Conservation (phyloP, 2,797 vertebrate species). For the Falco peregrinus region DNA sequence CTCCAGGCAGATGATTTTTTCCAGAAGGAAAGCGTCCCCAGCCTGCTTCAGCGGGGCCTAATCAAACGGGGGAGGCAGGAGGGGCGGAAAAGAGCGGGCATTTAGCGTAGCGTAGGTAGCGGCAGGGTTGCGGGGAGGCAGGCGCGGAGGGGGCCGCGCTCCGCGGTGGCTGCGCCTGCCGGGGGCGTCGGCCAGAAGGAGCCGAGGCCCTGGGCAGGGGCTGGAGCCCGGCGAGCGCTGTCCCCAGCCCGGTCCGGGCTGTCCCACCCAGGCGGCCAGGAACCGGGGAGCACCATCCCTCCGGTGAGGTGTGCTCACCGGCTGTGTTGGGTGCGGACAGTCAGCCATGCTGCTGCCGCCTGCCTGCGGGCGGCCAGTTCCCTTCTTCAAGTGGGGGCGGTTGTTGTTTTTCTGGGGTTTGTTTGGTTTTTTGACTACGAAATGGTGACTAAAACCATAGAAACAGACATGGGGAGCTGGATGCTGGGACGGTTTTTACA, state of each 20-base stretch:
- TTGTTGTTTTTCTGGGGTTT: neutral
- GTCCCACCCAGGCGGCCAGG: neutral
- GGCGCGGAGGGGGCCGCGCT: neutral
- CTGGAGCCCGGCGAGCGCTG: neutral
- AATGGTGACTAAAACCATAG: slow-evolving; percentile 1
- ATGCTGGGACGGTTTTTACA: neutral
- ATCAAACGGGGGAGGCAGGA: neutral
- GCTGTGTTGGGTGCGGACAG: neutral
- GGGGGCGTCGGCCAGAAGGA: neutral
- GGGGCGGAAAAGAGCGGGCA: neutral
- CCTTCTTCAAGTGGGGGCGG: neutral
- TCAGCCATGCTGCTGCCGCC: neutral
- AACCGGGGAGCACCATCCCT: neutral
- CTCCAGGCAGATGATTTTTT: neutral
- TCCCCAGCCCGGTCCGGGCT: neutral
- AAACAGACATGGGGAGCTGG: neutral
- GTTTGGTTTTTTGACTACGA: neutral
- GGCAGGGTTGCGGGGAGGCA: neutral
- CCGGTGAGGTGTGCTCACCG: neutral
- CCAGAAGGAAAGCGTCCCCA: neutral
- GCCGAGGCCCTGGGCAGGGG: too few species aligned
- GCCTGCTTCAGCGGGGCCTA: neutral
- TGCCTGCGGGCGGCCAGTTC: neutral
- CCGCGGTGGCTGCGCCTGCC: neutral
- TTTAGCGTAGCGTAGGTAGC: neutral